phyloP scores from a whole-genome alignment of 2,113 vertebrate genomes.

The Proterorhinus semilunaris region DNA sequence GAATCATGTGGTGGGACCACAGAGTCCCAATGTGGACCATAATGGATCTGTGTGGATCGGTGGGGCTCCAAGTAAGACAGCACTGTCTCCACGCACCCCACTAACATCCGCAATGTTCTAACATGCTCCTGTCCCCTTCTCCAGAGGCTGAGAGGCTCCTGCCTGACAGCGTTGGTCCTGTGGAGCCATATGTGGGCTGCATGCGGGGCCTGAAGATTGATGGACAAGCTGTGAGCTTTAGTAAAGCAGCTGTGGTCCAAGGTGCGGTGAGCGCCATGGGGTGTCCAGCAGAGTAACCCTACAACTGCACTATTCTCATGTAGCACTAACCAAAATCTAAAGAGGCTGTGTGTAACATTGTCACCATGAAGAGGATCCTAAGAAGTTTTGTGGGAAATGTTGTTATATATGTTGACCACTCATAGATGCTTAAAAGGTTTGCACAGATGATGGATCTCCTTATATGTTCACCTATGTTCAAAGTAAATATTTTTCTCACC shows the following conservation, averaged over 20 bases:
- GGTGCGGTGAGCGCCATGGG: constrained; percentile 87
- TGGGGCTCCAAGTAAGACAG: constrained; percentile 86
- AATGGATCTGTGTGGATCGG: constrained; percentile 88
- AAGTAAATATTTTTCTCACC: neutral
- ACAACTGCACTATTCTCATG: constrained; percentile 1
- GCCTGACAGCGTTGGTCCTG: constrained; percentile 74
- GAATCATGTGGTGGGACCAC: constrained; percentile 84
- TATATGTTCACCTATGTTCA: no score
- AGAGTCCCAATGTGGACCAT: constrained; percentile 73
- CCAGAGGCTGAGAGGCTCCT: constrained; percentile 79
- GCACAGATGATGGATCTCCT: no score
- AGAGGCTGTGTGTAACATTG: neutral
- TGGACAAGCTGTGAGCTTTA: constrained; percentile 83
- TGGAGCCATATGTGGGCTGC: constrained; percentile 86
- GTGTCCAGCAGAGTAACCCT: constrained; percentile 84
- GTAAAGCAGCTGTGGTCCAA: constrained; percentile 84
- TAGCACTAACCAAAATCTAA: constrained; percentile 44
- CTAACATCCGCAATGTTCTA: neutral
- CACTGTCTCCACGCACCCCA: neutral
- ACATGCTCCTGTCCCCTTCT: constrained; percentile 12
- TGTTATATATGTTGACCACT: neutral
- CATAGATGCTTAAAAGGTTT: neutral
- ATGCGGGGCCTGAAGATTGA: constrained; percentile 88
- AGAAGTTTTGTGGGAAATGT: neutral
- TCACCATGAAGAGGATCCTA: neutral